These are phyloP conservation scores for Rhagium mordax DNA, from an alignment of 2,888 invertebrate genomes.

Conservation along the genomic window DNA sequence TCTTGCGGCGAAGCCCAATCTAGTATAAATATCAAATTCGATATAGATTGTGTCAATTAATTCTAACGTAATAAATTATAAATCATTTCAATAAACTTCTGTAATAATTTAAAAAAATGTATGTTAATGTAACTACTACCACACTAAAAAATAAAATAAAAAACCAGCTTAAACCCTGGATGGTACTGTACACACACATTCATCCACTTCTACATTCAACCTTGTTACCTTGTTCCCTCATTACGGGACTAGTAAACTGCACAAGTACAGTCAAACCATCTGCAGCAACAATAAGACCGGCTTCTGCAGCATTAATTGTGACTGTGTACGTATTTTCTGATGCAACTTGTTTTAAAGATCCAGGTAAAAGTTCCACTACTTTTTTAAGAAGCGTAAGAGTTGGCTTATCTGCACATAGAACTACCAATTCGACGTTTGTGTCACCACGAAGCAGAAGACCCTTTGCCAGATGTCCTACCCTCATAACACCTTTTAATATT, in stretches of 20 bases:
- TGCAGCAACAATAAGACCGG: slow-evolving; percentile 88
- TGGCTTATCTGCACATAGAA: slow-evolving; percentile 95
- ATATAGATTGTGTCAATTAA: not conserved
- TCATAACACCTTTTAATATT: slow-evolving; percentile 95
- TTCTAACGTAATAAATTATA: not conserved
- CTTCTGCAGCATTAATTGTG: slow-evolving; percentile 87
- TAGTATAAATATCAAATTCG: not conserved
- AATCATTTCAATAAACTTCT: not conserved
- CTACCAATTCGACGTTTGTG: slow-evolving; percentile 91
- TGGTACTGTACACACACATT: slow-evolving; percentile 65
- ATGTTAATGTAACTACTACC: no score
- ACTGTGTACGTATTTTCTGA: slow-evolving; percentile 88
- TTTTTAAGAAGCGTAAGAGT: slow-evolving; percentile 89
- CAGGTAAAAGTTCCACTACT: slow-evolving; percentile 85
- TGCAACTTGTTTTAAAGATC: slow-evolving; percentile 81
- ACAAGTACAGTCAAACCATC: slow-evolving; percentile 87
- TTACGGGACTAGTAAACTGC: slow-evolving; percentile 92
- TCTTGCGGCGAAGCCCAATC: no score
- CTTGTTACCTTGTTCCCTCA: slow-evolving; percentile 84
- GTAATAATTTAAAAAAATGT: not conserved
- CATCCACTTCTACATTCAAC: slow-evolving; percentile 32
- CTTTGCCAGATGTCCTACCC: slow-evolving; percentile 93
- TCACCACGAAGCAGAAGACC: slow-evolving; percentile 93
- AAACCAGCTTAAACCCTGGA: slow-evolving; percentile 68
- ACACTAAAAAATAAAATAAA: slow-evolving; percentile 23